Percentiles rank a stretch among this genome's conserved stretches.
Conservation (phyloP, 2,888 invertebrate species). For the Euclidia mi region DNA sequence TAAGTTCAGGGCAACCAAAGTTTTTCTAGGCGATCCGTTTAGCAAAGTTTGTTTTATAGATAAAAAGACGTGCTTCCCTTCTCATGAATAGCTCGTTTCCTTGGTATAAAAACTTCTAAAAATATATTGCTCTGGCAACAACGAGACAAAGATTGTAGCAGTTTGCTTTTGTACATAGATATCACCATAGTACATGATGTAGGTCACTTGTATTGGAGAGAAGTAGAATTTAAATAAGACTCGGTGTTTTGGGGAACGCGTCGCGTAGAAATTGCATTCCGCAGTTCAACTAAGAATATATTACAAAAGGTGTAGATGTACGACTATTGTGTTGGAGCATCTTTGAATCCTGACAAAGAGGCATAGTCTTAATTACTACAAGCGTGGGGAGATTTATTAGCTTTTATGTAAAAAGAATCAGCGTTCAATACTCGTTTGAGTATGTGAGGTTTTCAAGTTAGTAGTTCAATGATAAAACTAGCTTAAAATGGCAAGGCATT, state of each 20-base stretch:
- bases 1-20: slow-evolving; percentile 27
- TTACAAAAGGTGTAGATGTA: too few species aligned
- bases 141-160: slow-evolving; percentile 22
- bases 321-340: slow-evolving; percentile 14
- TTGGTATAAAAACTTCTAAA: slow-evolving; percentile 45
- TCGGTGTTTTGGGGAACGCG: slow-evolving; percentile 52
- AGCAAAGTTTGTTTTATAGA: slow-evolving; percentile 46
- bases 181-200: slow-evolving; percentile 3
- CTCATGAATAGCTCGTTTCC: slow-evolving; percentile 45
- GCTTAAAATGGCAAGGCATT: too few species aligned
- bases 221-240: slow-evolving; percentile 46
- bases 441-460: too few species aligned
- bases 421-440: too few species aligned
- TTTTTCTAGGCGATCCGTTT: slow-evolving; percentile 43
- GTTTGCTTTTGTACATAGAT: slow-evolving; percentile 17
- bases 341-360: slow-evolving; percentile 6
- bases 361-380: background rate
- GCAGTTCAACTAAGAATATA: slow-evolving; percentile 31
- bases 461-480: too few species aligned
- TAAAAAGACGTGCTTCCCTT: slow-evolving; percentile 41
- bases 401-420: too few species aligned
- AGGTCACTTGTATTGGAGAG: slow-evolving; percentile 15
- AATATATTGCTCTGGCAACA: slow-evolving; percentile 42
- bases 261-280: slow-evolving; percentile 60
- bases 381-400: background rate